A percentile compares a stretch with the other conserved stretches of the same genome.
These are phyloP conservation scores for Coluber constrictor DNA, from an alignment of 2,797 vertebrate species.

Conservation along the genomic window DNA sequence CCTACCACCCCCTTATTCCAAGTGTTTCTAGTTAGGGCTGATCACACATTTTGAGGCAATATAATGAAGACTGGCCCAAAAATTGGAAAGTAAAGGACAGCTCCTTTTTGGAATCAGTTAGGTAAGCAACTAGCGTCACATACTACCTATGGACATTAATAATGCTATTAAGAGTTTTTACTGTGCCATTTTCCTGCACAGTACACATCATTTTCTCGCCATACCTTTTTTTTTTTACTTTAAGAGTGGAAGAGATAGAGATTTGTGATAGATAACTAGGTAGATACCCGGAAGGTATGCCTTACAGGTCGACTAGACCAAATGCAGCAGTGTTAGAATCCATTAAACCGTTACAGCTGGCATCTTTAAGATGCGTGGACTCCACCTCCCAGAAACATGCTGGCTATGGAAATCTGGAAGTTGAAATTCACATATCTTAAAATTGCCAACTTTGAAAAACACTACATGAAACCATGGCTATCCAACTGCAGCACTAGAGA, in stretches of 20 bases:
- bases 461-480: neutral
- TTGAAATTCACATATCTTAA: neutral
- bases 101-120: neutral
- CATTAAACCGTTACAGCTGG: neutral
- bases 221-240: neutral
- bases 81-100: neutral
- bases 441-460: neutral
- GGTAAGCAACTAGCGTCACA: accelerated
- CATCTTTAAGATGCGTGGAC: neutral
- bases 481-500: neutral
- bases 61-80: neutral
- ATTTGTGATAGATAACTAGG: neutral
- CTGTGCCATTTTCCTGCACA: neutral
- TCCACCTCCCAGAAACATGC: neutral
- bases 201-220: neutral
- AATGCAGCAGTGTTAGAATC: neutral
- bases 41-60: neutral
- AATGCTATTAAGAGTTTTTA: neutral
- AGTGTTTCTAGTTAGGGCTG: neutral
- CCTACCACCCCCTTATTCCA: neutral
- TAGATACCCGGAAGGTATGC: neutral
- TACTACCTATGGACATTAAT: neutral
- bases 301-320: neutral
- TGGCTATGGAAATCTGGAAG: neutral
- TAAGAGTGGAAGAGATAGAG: neutral